phyloP scores from a whole-genome alignment of 2,113 vertebrate genomes.

The Boulengeromyrus knoepffleri region DNA sequence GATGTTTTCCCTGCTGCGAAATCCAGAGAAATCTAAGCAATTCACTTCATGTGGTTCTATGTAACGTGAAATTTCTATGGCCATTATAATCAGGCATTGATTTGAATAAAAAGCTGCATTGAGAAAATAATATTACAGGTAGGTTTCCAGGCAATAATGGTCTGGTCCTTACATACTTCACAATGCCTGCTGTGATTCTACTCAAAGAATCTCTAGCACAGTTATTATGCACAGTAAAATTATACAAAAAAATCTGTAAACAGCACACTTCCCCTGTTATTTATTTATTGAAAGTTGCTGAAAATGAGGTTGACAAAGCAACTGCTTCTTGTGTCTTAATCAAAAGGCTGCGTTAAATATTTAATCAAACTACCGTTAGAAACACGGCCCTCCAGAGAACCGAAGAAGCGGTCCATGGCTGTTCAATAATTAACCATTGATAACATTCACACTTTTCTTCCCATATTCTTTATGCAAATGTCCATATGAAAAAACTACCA shows the following conservation, averaged over 20 bases:
- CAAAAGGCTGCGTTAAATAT: constrained; percentile 7
- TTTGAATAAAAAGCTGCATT: background rate
- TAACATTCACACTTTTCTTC: background rate
- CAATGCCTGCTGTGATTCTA: background rate
- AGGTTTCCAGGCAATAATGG: background rate
- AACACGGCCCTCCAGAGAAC: background rate
- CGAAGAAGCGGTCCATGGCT: background rate
- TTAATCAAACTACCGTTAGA: constrained; percentile 8
- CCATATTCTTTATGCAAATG: constrained; percentile 1
- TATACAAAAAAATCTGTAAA: constrained; percentile 1
- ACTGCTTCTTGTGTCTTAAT: background rate
- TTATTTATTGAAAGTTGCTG: background rate
- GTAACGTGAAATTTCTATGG: background rate
- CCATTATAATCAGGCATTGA: background rate
- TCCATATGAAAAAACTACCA: background rate
- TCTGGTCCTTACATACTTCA: background rate
- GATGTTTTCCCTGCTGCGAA: background rate
- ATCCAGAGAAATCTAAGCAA: background rate
- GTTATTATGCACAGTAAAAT: background rate
- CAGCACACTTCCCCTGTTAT: background rate
- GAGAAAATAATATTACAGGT: background rate
- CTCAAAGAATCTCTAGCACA: background rate
- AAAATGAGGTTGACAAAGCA: background rate
- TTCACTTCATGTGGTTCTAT: background rate
- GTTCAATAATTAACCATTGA: constrained; percentile 11